Evolutionary conservation across 2,797 vertebrate species (phyloP).

Genomic region (Clamator glandarius): DNA sequence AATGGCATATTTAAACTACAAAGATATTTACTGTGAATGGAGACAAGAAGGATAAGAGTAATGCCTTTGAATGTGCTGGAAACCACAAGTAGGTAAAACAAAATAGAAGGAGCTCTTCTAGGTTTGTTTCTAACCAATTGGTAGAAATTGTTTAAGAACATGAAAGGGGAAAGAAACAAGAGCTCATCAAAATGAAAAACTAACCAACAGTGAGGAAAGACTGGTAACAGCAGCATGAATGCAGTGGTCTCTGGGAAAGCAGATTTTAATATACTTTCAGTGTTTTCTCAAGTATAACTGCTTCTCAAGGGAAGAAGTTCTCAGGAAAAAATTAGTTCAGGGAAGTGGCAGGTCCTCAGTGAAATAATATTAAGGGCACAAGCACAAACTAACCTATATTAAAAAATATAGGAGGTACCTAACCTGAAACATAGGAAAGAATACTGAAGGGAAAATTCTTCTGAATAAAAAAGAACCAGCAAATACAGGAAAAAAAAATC

Average conservation of each 20-base stretch:
- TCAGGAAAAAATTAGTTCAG: background rate
- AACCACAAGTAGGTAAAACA: background rate
- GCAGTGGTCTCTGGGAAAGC: background rate
- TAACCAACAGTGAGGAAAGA: background rate
- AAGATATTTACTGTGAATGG: background rate
- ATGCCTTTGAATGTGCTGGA: background rate
- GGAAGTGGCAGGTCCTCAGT: background rate
- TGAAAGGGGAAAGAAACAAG: background rate
- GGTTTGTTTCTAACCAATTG: background rate
- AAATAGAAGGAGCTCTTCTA: background rate
- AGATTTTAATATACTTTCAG: background rate
- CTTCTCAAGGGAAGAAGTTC: background rate
- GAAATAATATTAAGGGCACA: constrained; percentile 10
- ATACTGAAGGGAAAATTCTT: background rate
- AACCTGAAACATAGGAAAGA: background rate
- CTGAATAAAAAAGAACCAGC: background rate
- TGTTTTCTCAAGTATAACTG: background rate
- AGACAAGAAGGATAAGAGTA: background rate
- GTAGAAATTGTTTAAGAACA: background rate
- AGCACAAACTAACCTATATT: background rate
- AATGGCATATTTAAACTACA: background rate
- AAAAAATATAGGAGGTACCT: background rate
- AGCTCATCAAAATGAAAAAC: background rate
- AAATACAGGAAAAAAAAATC: accelerated
- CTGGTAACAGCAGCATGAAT: background rate